A percentile compares a stretch with the other conserved stretches of the same genome.
Conservation (phyloP, 2,888 invertebrate species). For the Spodoptera exigua region DNA sequence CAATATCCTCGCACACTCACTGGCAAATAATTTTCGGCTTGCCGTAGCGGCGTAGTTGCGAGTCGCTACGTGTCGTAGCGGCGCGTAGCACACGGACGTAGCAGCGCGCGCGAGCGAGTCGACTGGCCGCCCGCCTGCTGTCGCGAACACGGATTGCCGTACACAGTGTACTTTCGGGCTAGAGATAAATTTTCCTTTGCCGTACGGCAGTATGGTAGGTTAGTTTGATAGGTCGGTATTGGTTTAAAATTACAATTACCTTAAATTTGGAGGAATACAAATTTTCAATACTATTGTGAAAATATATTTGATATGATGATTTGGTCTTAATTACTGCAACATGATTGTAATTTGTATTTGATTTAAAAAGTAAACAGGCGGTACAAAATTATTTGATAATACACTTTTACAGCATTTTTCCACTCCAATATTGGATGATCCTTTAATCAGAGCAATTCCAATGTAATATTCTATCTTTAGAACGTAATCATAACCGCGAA, state of each 20-base stretch:
- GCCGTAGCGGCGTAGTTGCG: slow-evolving; percentile 75
- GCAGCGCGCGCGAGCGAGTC: slow-evolving; percentile 78
- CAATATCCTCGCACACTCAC: slow-evolving; percentile 71
- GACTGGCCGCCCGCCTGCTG: slow-evolving; percentile 78
- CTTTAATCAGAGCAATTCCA: slow-evolving; percentile 8
- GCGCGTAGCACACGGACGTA: slow-evolving; percentile 79
- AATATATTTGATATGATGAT: too few relatives aligned
- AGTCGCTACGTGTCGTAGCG: slow-evolving; percentile 75
- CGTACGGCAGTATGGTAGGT: slow-evolving; percentile 47
- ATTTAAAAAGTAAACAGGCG: too few relatives aligned
- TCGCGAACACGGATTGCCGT: slow-evolving; percentile 78
- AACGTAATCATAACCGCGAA: slow-evolving; percentile 24
- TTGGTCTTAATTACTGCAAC: neutral
- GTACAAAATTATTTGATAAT: neutral
- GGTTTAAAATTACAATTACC: neutral
- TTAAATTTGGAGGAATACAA: neutral
- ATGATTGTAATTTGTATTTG: too few relatives aligned
- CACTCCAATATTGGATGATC: neutral
- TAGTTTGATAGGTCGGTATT: slow-evolving; percentile 22
- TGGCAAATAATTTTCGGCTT: slow-evolving; percentile 62
- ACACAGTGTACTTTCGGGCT: slow-evolving; percentile 67
- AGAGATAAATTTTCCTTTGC: slow-evolving; percentile 61
- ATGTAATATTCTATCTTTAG: slow-evolving; percentile 34
- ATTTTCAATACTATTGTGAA: neutral
- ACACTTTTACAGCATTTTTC: neutral